phyloP scores from a whole-genome alignment of 2,888 invertebrate species.

The Mimumesa dahlbomi region DNA sequence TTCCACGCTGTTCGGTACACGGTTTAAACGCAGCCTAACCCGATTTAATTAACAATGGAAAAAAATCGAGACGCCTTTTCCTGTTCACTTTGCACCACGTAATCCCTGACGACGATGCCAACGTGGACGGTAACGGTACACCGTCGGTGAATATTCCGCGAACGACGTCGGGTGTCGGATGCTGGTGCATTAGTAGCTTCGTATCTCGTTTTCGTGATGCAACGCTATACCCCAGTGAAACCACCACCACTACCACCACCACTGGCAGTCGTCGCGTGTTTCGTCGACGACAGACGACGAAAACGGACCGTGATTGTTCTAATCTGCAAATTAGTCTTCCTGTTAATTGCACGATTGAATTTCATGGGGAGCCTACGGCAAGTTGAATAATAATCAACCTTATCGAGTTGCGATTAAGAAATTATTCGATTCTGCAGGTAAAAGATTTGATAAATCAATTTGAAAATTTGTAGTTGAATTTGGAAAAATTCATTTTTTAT shows the following conservation, averaged over 20 bases:
- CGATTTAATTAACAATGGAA: slow-evolving; percentile 39
- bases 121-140: slow-evolving; percentile 59
- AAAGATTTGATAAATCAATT: too few relatives aligned
- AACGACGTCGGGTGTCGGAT: slow-evolving; percentile 56
- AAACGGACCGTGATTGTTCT: too few relatives aligned
- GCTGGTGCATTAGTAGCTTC: slow-evolving; percentile 59
- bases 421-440: too few relatives aligned
- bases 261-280: slow-evolving; percentile 22
- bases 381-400: too few relatives aligned
- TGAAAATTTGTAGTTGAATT: too few relatives aligned
- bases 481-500: too few relatives aligned
- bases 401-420: too few relatives aligned
- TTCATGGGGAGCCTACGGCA: too few relatives aligned
- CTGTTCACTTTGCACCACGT: slow-evolving; percentile 50
- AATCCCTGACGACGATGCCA: slow-evolving; percentile 36
- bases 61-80: slow-evolving; percentile 33
- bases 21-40: slow-evolving; percentile 21
- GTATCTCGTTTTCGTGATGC: slow-evolving; percentile 45
- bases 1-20: too few relatives aligned
- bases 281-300: slow-evolving; percentile 2
- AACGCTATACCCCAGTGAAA: slow-evolving; percentile 51
- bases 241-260: slow-evolving; percentile 28
- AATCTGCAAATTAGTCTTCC: too few relatives aligned
- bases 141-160: slow-evolving; percentile 54
- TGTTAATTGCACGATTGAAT: too few relatives aligned